phyloP scores from a whole-genome alignment of 2,113 vertebrate genomes.

The Nanger granti region DNA sequence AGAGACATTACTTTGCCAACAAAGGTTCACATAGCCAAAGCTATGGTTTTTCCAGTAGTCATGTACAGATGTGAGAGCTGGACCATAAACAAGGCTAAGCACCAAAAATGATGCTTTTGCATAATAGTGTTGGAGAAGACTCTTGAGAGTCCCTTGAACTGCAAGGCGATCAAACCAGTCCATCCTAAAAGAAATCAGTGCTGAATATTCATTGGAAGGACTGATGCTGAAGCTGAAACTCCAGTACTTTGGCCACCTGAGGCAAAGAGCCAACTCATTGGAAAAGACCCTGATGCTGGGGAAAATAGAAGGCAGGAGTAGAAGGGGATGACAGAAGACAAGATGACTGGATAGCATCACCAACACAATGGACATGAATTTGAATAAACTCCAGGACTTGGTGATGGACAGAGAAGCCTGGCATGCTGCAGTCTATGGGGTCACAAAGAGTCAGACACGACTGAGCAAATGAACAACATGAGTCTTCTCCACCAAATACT shows the following conservation, averaged over 20 bases:
- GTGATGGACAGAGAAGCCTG: not conserved
- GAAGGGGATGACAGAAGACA: not conserved
- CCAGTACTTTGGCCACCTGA: not conserved
- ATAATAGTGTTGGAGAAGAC: not conserved
- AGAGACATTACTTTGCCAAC: not conserved
- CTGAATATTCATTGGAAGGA: not conserved
- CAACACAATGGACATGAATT: not conserved
- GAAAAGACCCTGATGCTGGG: not conserved
- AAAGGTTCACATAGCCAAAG: accelerated
- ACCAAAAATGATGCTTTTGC: not conserved
- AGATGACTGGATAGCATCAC: not conserved
- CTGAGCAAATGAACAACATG: not conserved
- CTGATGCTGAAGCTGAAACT: not conserved
- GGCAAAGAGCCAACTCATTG: not conserved
- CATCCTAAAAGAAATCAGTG: not conserved
- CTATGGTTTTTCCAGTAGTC: not conserved
- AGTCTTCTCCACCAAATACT: not conserved
- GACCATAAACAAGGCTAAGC: not conserved
- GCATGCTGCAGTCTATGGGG: not conserved
- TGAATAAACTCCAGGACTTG: not conserved
- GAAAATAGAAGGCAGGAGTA: not conserved
- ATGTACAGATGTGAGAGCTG: not conserved
- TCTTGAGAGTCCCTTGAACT: not conserved
- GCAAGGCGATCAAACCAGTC: not conserved
- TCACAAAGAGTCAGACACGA: not conserved